Conservation (phyloP, 2,888 invertebrate species). For the Drosophila seclusa region DNA sequence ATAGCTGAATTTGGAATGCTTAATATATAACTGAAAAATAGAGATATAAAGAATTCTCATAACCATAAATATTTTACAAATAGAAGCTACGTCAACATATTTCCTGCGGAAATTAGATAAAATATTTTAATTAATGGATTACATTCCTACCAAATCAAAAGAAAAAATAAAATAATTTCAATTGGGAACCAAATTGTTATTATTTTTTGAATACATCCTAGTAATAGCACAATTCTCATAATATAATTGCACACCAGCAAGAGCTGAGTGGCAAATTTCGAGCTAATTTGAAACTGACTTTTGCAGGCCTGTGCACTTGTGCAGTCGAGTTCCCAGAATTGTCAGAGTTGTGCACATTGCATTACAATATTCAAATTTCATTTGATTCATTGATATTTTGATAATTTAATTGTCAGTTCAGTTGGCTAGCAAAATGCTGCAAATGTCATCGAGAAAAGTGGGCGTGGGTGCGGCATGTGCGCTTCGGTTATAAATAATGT, state of each 20-base stretch:
- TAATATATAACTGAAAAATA: neutral
- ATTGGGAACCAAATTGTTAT: neutral
- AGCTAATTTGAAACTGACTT: neutral
- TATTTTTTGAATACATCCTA: neutral
- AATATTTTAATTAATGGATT: too few species aligned
- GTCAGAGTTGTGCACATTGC: neutral
- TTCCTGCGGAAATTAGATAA: neutral
- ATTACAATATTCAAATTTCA: slow-evolving; percentile 12
- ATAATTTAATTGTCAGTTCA: slow-evolving; percentile 30
- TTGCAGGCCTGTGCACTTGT: neutral
- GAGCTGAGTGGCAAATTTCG: neutral
- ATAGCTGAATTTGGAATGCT: neutral
- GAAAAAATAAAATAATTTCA: too few species aligned
- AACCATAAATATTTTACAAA: neutral
- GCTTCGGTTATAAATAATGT: slow-evolving; percentile 53
- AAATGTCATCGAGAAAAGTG: neutral
- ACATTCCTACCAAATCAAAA: neutral
- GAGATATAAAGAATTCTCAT: neutral
- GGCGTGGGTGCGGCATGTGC: neutral
- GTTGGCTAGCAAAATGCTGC: slow-evolving; percentile 11
- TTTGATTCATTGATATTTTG: neutral
- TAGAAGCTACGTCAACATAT: neutral
- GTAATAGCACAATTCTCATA: neutral
- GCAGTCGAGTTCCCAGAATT: neutral
- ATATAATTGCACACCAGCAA: neutral